Evolutionary conservation across 2,888 invertebrate species (phyloP), one percentile per base, ranked within the genome.

Genomic region (Aphodius granarius): DNA sequence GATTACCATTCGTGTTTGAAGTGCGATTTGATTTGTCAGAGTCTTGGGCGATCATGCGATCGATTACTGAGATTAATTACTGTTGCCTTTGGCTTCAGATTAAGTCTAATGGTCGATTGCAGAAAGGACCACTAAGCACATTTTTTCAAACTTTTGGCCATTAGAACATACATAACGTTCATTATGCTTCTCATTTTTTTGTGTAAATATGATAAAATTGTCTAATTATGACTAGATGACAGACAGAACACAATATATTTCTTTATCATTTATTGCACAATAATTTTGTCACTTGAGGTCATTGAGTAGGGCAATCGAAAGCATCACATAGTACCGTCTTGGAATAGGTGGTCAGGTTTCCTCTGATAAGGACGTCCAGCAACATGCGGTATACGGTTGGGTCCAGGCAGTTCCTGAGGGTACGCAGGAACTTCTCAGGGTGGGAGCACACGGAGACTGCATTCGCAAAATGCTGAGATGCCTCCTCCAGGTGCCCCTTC

Each of bases 361-460:
- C 78, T 21, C 76, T 79, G 3, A 78, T 71, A 64, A 82, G 68
- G 13, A 77, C 70, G 16, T 79, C 73, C 21, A 82, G 71, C 2
- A 82, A 74, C 73, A 79, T 77, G 5, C 79, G 77, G 73, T 80
- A 82, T n/a, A 78, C 77, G 6, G 75, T 65, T 9, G 79, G 21
- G 18, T 82, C 81, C 63, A 82, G 75, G 9, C 80, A 79, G 22
- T 77, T 68, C 70, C 78, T 80, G 17, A 82, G 73, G 64, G 80
- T 80, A 13, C 75, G 75, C 19, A 82, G 65, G n/a, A 82, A 76
- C 74, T 80, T 79, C 63, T 73, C 79, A 4, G 82, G 82, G 76
- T 82, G 80, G 0, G 80, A 80, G 71, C 82, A 82, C 5, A 80
- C 77, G 15, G 79, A 75, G 68, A 82, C 81, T 5, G 82, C 82